Conservation (phyloP, 2,888 invertebrate genomes). For the Caenorhabditis sinica region DNA sequence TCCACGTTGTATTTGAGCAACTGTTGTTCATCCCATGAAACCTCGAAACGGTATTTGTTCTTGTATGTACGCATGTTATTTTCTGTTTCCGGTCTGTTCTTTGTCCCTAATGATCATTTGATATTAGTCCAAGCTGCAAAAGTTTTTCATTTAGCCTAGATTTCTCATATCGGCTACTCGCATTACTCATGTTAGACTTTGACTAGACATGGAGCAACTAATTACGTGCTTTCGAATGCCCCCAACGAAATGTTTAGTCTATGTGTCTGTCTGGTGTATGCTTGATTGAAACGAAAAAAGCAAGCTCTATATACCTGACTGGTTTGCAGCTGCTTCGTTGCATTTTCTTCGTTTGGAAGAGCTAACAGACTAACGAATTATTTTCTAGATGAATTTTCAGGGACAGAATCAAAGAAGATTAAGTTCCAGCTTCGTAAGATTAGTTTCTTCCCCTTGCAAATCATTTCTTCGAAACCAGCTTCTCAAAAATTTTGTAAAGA, state of each 20-base stretch:
- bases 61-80: slow-evolving; percentile 30
- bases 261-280: slow-evolving; percentile 12
- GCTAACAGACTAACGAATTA: too few relatives aligned
- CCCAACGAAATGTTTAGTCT: slow-evolving; percentile 8
- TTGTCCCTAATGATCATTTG: slow-evolving; percentile 52
- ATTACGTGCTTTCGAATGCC: neutral
- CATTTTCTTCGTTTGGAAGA: neutral
- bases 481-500: too few relatives aligned
- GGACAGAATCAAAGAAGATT: too few relatives aligned
- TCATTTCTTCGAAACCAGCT: too few relatives aligned
- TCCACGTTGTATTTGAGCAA: slow-evolving; percentile 46
- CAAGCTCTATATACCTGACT: slow-evolving; percentile 22
- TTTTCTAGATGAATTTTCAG: too few relatives aligned
- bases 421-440: too few relatives aligned
- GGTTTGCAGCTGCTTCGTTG: neutral
- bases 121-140: slow-evolving; percentile 16
- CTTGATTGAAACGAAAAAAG: neutral
- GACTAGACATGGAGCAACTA: neutral
- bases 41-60: slow-evolving; percentile 33
- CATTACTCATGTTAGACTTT: too few relatives aligned
- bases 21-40: slow-evolving; percentile 38
- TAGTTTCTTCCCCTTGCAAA: too few relatives aligned
- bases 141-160: neutral
- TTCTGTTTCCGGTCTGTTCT: slow-evolving; percentile 50
- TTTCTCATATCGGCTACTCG: too few relatives aligned